Base-by-base conservation (phyloP, 2,888 invertebrate species). In the Dryobotodes eremita region DNA sequence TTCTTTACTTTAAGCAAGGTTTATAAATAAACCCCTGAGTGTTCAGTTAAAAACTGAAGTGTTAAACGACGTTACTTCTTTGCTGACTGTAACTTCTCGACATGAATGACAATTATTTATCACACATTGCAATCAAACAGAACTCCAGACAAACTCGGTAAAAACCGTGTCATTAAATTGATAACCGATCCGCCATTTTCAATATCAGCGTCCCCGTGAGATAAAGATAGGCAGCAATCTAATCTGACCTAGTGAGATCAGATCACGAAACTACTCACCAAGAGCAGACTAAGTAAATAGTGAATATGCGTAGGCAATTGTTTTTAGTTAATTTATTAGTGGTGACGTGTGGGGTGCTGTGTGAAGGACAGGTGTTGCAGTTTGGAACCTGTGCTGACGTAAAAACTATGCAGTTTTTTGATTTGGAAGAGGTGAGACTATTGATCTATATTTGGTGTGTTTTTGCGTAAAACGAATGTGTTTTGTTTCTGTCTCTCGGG, bases 311-410 rank as follows among this genome's bases (percentile, higher is more conserved):
- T 81, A 83, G 65, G 70, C 83, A 89, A 72, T 68, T 86, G 50
- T 71, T 90, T 66, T 82, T 85, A 26, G 50, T 89, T 26, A 65
- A 76, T 82, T 75, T 90, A 26, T 1, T 91, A 50, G 48, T 92
- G 66, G 48, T 91, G 71, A 62, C 81, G 26, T 78, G 84, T 10
- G 79, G 86, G 10, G 80, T 83, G 55, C 55, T 89, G 13, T 89
- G 93, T 87, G 70, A 66, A 13, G 90, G 90, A 2, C 96, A 96
- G 90, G 92, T 96, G 2, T 20, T 96, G 17, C 94, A 95, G 71
- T 96, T 96, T 78, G 96, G 96, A 2, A 75, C 83, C 0, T 96
- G 96, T 86, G 85, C 89, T 0, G 86, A 93, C 10, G 94, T 95
- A 0, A 85, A 91, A 1, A 94, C 96, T n/a, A 93, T 95, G 92